Evolutionary conservation across 2,888 invertebrate species (phyloP), one percentile per base, ranked within the genome.

Genomic region (Trichogramma evanescens): DNA sequence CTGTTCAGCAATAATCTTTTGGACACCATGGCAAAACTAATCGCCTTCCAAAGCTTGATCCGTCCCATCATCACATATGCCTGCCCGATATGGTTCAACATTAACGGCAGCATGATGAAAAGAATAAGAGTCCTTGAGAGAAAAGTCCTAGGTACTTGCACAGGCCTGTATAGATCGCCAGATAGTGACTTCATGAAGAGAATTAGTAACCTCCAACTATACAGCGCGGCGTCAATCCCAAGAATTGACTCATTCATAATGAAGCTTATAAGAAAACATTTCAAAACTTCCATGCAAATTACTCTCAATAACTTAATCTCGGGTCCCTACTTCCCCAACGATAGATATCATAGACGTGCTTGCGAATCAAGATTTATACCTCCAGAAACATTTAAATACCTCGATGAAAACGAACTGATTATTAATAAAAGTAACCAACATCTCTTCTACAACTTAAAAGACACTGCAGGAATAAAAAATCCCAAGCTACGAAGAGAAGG

Each of bases 61-160:
- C 50, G 67, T 53, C 65, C 67, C 1, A 65, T 65, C 2, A 8
- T 65, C 3, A 63, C 66, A 7, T 67, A 66, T 41, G 60, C 51
- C 0, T 59, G 55, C 9, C 58, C 43, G 7, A 58, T 54, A 1
- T 65, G 63, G 63, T 66, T 54, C 39, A 63, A 65, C 8, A 46
- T 51, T 1, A 52, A 41, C 3, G 53, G 63, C 1, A 3, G 38
- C 2, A 4, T 42, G 4, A 67, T 65, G 61, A 61, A 65, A 44
- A 57, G 56, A 53, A 3, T 64, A 0, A 54, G 63, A 44, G 40
- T 26, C 0, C 54, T 67, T 4, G 64, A 65, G 49, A 51, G 63
- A 40, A 60, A 55, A 54, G 65, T 63, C 13, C 26, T 67, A 1
- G 55, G 61, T 60, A 57, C 49, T 4, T 61, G 61, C 13, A 50